Evolutionary conservation across 2,797 vertebrate genomes (phyloP).

Genomic region (Enoplosus armatus): DNA sequence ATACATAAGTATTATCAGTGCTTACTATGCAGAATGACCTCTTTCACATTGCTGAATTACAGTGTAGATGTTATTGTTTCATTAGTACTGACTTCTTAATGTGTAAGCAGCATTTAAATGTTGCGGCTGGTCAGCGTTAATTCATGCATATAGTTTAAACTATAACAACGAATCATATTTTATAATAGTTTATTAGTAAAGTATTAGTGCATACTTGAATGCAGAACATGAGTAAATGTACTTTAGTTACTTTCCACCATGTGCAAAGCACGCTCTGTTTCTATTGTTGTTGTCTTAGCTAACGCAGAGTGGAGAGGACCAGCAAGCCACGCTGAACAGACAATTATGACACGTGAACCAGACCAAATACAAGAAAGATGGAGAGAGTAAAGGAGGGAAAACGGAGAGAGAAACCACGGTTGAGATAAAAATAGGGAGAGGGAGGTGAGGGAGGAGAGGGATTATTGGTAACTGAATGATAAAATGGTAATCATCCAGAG

Average conservation of each 20-base stretch:
- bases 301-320: too few relatives aligned
- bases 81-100: neutral
- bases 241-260: neutral
- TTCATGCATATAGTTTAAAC: too few relatives aligned
- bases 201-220: neutral
- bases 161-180: too few relatives aligned
- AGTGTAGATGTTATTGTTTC: neutral
- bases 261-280: too few relatives aligned
- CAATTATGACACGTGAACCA: neutral
- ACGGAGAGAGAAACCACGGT: neutral
- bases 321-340: too few relatives aligned
- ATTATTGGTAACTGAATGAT: constrained; percentile 68
- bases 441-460: constrained; percentile 19
- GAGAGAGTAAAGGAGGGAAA: neutral
- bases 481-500: constrained; percentile 65
- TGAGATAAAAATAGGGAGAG: constrained; percentile 10
- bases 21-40: too few relatives aligned
- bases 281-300: too few relatives aligned
- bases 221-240: neutral
- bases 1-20: too few relatives aligned
- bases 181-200: neutral
- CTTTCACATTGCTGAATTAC: neutral
- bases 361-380: neutral
- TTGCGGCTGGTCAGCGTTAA: neutral
- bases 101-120: too few relatives aligned